Conservation (phyloP, 2,888 invertebrate species). For the Leucophora obtusa region DNA sequence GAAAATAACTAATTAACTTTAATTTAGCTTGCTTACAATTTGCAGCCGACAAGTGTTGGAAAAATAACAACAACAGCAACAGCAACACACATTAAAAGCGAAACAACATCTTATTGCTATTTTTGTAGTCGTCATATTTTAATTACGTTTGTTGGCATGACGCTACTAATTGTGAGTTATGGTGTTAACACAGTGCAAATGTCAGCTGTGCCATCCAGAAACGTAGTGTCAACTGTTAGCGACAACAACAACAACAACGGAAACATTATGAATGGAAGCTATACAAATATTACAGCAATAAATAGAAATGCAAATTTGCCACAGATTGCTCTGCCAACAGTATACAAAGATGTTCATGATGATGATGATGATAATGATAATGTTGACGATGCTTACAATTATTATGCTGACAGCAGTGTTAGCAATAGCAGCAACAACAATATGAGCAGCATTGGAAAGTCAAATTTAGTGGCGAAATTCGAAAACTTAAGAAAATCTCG, state of each 20-base stretch:
- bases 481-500: conserved; percentile 33
- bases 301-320: conserved; percentile 12
- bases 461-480: not conserved
- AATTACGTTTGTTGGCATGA: conserved; percentile 73
- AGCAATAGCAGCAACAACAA: not conserved
- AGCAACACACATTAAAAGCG: not conserved
- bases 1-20: conserved; percentile 51
- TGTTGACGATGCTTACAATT: not conserved
- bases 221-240: conserved; percentile 3
- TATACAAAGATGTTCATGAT: not conserved
- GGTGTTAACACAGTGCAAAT: conserved; percentile 56
- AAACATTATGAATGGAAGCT: not conserved
- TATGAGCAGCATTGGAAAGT: not conserved
- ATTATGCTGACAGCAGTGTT: no score
- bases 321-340: conserved; percentile 14
- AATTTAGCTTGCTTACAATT: conserved; percentile 35
- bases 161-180: conserved; percentile 74
- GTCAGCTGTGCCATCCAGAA: conserved; percentile 40
- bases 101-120: conserved; percentile 23
- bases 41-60: conserved; percentile 63
- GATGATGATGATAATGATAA: not conserved
- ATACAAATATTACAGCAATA: not conserved
- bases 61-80: conserved; percentile 7
- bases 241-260: not conserved
- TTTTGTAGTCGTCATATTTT: conserved; percentile 70